Base-by-base conservation (phyloP, 2,888 invertebrate species). In the Pachydiplax longipennis region DNA sequence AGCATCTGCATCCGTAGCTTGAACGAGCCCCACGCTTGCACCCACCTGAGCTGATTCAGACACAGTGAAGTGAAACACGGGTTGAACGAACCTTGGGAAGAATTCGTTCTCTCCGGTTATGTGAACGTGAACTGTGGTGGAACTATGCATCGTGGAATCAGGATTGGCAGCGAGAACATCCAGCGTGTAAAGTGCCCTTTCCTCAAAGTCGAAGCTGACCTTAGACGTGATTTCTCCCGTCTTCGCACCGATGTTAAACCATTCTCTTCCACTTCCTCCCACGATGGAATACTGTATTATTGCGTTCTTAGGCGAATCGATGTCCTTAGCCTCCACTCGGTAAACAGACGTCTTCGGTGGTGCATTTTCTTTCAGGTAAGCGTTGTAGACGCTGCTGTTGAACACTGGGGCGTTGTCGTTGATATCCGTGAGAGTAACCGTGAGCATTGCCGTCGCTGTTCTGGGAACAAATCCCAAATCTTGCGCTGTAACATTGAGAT, bases 361-460 rank as follows among this genome's bases (percentile, higher is more conserved):
- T 22, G 97, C 96, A 93, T 99, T 99, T 95, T 99, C 99, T 0
- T 96, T 95, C 81, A 99, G 94, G 93, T 96, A 97, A 0, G 97
- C 97, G 92, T 97, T 95, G 93, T 97, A 98, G 90, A 95, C 94
- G 0, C 96, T 95, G 93, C 97, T 96, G 93, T 97, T 97, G 93
- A 99, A 99, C 22, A 95, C 94, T 0, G 99, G 99, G 15, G 98
- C 96, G 93, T 99, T 99, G 93, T 99, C 98, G 93, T 98, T 99
- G 65, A 99, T 97, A 93, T 99, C 99, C 0, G 97, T 98, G 1
- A 99, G 95, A 90, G 97, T 97, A 0, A 99, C 97, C 0, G 97
- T 97, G 12, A 99, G 94, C 92, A 97, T 97, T 0, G 98, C 98
- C 8, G 97, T 96, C 0, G 98, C 96, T 93, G 96, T 96, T 92